Evolutionary conservation across 2,113 vertebrate genomes (phyloP).

Genomic region (Vombatus ursinus): DNA sequence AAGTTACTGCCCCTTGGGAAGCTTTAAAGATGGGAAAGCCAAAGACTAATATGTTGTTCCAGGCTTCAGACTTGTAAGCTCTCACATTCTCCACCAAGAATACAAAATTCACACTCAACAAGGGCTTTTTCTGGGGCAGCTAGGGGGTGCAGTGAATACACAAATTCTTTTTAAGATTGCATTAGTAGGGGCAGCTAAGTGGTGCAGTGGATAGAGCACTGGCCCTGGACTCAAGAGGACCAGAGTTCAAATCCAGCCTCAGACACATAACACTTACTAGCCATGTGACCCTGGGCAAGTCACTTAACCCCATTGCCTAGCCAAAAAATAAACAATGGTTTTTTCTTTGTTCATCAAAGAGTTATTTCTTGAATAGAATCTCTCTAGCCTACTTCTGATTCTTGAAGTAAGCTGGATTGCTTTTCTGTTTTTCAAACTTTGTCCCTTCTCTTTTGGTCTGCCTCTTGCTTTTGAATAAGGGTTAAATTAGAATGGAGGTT

Average conservation of each 20-base stretch:
- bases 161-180: no score
- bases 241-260: no score
- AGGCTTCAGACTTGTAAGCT: background rate
- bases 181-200: no score
- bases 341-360: background rate
- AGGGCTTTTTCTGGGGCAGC: background rate
- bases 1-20: constrained; percentile 30
- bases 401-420: background rate
- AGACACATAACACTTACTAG: no score
- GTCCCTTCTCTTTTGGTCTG: background rate
- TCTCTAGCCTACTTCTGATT: background rate
- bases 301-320: no score
- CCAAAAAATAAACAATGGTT: background rate
- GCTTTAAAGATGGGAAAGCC: constrained; percentile 7
- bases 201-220: no score
- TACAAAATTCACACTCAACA: background rate
- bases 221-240: no score
- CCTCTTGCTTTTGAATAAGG: background rate
- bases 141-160: no score
- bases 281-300: no score
- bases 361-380: background rate
- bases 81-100: background rate
- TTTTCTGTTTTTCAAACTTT: background rate
- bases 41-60: background rate
- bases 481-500: background rate